These are phyloP conservation scores for Tigriopus japonicus DNA, from an alignment of 1,140 invertebrate species.

Conservation along the genomic window DNA sequence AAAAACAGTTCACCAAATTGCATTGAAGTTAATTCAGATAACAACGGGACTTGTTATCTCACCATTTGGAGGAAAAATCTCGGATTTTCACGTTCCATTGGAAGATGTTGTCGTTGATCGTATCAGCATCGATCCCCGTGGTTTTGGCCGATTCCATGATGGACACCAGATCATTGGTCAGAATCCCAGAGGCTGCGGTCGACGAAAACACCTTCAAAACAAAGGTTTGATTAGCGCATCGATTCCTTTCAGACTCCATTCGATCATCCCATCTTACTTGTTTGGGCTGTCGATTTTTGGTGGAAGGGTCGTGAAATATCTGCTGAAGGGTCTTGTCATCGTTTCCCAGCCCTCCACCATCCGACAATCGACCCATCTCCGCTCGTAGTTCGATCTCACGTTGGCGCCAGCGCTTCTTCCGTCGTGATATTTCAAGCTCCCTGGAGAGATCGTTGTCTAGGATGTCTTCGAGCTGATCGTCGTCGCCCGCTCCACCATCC, in stretches of 20 bases:
- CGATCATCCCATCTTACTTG: not conserved
- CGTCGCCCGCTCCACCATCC: constrained; percentile 12
- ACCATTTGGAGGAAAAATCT: constrained; percentile 18
- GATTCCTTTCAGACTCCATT: constrained; percentile 5
- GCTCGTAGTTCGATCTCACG: constrained; percentile 22
- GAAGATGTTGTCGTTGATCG: constrained; percentile 26
- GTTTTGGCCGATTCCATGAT: constrained; percentile 23
- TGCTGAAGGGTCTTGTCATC: not conserved
- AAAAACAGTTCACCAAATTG: too few relatives aligned
- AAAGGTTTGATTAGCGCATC: constrained; percentile 17
- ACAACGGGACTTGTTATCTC: too few relatives aligned
- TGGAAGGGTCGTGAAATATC: not conserved
- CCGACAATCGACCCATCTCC: constrained; percentile 4
- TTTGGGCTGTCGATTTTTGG: not conserved
- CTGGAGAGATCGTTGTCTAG: constrained; percentile 20
- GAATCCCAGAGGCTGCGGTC: constrained; percentile 23
- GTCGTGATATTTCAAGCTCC: constrained; percentile 22
- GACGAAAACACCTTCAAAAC: constrained; percentile 24
- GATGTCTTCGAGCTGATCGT: constrained; percentile 14
- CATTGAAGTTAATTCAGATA: too few relatives aligned
- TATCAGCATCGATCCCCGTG: constrained; percentile 23
- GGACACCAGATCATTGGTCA: constrained; percentile 24
- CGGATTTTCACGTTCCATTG: constrained; percentile 23
- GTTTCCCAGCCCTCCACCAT: not conserved
- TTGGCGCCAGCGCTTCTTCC: constrained; percentile 24